These are phyloP conservation scores for Oikopleura albicans DNA, from an alignment of 23 tunicate genomes.

Conservation along the genomic window DNA sequence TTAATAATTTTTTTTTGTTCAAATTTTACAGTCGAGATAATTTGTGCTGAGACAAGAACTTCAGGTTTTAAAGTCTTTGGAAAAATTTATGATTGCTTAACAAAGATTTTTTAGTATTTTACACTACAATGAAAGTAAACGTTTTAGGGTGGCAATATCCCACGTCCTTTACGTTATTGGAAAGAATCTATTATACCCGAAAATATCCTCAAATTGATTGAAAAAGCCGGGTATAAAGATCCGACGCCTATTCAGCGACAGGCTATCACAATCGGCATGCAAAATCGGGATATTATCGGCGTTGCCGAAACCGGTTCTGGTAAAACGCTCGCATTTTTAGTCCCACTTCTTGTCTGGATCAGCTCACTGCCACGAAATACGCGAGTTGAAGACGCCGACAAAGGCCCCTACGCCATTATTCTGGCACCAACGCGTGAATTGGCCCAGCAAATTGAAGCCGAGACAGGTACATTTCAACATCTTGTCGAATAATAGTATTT, in stretches of 20 bases:
- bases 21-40: too few species aligned
- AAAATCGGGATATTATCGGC: slow-evolving; percentile 80
- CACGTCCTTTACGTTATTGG: slow-evolving; percentile 68
- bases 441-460: slow-evolving; percentile 94
- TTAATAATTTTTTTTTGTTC: too few species aligned
- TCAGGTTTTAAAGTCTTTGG: too few species aligned
- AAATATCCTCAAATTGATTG: slow-evolving; percentile 43
- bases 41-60: too few species aligned
- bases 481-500: too few species aligned
- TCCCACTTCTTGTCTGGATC: slow-evolving; percentile 83
- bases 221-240: slow-evolving; percentile 53
- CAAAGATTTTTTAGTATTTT: too few species aligned
- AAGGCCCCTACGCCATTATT: slow-evolving; percentile 89
- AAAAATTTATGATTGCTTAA: too few species aligned
- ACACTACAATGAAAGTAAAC: too few species aligned
- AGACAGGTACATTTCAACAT: slow-evolving; percentile 47
- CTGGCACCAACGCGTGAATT: slow-evolving; percentile 90
- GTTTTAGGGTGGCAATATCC: slow-evolving; percentile 73
- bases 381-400: slow-evolving; percentile 88
- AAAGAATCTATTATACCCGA: slow-evolving; percentile 51
- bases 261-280: slow-evolving; percentile 81
- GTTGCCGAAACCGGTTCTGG: slow-evolving; percentile 99
- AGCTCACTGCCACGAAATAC: slow-evolving; percentile 61
- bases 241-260: slow-evolving; percentile 95
- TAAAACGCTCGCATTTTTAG: slow-evolving; percentile 80